These are phyloP conservation scores for Habroteleia sp. DNA, from an alignment of 2,888 invertebrate species.

Conservation along the genomic window DNA sequence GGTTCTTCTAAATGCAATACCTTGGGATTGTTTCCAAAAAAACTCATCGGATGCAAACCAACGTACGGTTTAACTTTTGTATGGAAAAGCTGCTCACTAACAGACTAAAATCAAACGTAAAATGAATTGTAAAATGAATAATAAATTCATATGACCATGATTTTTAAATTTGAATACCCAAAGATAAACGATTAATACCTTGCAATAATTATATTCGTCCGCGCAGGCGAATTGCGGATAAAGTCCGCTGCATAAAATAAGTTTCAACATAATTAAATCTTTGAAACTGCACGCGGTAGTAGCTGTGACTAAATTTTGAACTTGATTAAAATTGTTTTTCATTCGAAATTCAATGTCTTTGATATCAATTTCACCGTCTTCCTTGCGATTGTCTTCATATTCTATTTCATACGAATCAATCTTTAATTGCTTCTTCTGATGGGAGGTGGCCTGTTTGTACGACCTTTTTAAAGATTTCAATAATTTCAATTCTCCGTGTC, in stretches of 20 bases:
- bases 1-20: conserved; percentile 88
- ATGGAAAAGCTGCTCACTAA: conserved; percentile 91
- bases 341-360: conserved; percentile 93
- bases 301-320: conserved; percentile 86
- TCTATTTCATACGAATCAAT: conserved; percentile 86
- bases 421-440: conserved; percentile 89
- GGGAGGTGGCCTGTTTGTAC: conserved; percentile 84
- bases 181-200: conserved; percentile 82
- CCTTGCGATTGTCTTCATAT: conserved; percentile 83
- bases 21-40: conserved; percentile 91
- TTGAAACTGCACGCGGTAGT: conserved; percentile 85
- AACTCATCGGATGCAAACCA: conserved; percentile 93
- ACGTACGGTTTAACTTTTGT: conserved; percentile 94
- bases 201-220: conserved; percentile 96
- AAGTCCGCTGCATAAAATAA: conserved; percentile 94
- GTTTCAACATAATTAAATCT: conserved; percentile 87
- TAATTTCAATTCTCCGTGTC: conserved; percentile 94
- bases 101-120: conserved; percentile 83
- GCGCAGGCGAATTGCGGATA: conserved; percentile 98
- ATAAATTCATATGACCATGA: too few relatives aligned
- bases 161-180: too few relatives aligned
- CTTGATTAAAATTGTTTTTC: conserved; percentile 87
- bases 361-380: conserved; percentile 86
- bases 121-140: too few relatives aligned
- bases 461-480: conserved; percentile 90